Evolutionary conservation across 2,888 invertebrate species (phyloP).

Genomic region (Sminthurinus aureus): DNA sequence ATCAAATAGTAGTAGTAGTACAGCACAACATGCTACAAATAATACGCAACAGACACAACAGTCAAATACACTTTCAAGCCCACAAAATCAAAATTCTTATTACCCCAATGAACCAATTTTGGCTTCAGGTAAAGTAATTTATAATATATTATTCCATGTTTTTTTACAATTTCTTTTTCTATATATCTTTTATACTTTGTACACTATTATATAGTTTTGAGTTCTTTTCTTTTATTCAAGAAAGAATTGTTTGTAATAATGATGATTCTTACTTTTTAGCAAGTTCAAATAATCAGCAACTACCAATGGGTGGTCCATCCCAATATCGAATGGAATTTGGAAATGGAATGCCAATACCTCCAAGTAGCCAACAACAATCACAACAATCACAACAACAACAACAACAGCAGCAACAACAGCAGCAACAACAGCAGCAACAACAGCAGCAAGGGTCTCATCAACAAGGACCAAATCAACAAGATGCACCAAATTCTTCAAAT

Average conservation of each 20-base stretch:
- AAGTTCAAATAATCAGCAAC: conserved; percentile 7
- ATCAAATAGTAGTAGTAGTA: conserved; percentile 48
- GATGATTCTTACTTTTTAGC: not conserved
- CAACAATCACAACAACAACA: conserved; percentile 15
- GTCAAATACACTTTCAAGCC: conserved; percentile 26
- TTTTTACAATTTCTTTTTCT: too few relatives aligned
- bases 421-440: conserved; percentile 18
- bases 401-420: not conserved
- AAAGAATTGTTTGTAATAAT: too few relatives aligned
- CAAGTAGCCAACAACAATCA: conserved; percentile 25
- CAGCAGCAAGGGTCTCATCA: conserved; percentile 27
- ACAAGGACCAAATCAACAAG: conserved; percentile 30
- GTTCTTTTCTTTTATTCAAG: too few relatives aligned
- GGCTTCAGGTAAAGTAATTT: conserved; percentile 15
- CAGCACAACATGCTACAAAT: conserved; percentile 43
- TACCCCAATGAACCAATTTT: conserved; percentile 20
- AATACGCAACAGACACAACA: not conserved
- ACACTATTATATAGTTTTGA: too few relatives aligned
- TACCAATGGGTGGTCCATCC: conserved; percentile 22
- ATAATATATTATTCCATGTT: not conserved
- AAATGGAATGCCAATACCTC: conserved; percentile 38
- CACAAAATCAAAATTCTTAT: conserved; percentile 19
- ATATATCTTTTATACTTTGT: too few relatives aligned
- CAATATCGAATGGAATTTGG: conserved; percentile 28
- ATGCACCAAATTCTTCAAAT: conserved; percentile 35